These are phyloP conservation scores for Heliothis virescens DNA, from an alignment of 1,140 invertebrate species.

Conservation along the genomic window DNA sequence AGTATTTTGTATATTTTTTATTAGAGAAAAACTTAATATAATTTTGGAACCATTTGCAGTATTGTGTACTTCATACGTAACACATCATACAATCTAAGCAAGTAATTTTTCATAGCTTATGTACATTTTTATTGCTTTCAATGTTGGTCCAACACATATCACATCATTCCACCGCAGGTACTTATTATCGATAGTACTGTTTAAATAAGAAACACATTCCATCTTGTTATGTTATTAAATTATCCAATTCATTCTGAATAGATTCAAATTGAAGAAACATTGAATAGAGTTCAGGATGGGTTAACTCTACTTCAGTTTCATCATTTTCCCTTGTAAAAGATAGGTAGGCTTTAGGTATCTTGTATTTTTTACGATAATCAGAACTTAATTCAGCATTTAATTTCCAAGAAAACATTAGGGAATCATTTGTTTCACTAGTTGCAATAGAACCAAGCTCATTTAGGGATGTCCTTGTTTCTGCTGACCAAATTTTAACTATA, in stretches of 20 bases:
- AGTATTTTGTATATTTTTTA: too few species aligned
- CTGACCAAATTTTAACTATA: constrained; percentile 78
- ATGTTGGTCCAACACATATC: constrained; percentile 14
- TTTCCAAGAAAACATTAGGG: constrained; percentile 73
- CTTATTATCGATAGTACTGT: neutral
- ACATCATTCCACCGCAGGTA: neutral
- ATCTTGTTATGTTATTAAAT: constrained; percentile 51
- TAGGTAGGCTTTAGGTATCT: constrained; percentile 76
- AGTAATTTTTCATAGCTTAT: too few species aligned
- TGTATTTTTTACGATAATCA: constrained; percentile 74
- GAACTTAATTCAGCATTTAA: constrained; percentile 80
- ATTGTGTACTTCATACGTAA: neutral
- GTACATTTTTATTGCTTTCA: neutral
- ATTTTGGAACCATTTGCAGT: too few species aligned
- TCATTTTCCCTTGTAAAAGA: constrained; percentile 56
- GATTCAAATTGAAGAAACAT: constrained; percentile 79
- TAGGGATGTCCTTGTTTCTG: constrained; percentile 71
- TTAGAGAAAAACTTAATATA: too few species aligned
- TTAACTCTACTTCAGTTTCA: constrained; percentile 73
- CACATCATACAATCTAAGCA: neutral
- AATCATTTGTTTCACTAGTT: constrained; percentile 60
- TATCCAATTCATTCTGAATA: constrained; percentile 81
- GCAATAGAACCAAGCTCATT: constrained; percentile 65
- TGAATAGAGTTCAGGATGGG: constrained; percentile 75
- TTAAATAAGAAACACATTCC: neutral